Evolutionary conservation across 2,797 vertebrate genomes (phyloP).

Genomic region (Phataginus tricuspis): DNA sequence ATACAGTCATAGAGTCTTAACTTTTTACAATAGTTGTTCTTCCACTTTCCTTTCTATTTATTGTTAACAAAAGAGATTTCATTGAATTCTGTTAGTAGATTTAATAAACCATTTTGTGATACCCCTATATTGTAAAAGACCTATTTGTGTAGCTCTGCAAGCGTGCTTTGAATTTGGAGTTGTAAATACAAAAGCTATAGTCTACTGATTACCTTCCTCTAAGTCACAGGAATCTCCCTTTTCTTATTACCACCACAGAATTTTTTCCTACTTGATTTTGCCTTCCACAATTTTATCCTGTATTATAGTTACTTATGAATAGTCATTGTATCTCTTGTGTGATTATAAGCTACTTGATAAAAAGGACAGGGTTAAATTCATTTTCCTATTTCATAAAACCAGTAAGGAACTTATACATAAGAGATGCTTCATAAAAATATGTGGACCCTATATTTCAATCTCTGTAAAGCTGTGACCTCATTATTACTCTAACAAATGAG

Average conservation of each 20-base stretch:
- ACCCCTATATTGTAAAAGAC: slow-evolving; percentile 8
- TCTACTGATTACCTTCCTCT: neutral
- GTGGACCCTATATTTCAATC: neutral
- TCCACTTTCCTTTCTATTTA: neutral
- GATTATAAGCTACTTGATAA: neutral
- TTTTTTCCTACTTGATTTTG: neutral
- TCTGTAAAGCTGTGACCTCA: neutral
- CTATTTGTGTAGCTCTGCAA: slow-evolving; percentile 50
- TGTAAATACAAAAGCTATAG: neutral
- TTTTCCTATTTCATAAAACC: slow-evolving; percentile 27
- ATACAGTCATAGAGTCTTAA: slow-evolving; percentile 32
- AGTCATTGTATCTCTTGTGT: neutral
- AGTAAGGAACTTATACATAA: neutral
- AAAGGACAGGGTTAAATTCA: neutral
- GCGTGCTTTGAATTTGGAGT: slow-evolving; percentile 24
- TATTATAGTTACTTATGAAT: neutral
- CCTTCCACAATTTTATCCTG: neutral
- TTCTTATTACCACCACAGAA: neutral
- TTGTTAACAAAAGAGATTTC: slow-evolving; percentile 66
- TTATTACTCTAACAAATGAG: neutral
- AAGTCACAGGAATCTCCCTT: neutral
- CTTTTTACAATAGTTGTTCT: slow-evolving; percentile 38
- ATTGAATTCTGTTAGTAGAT: slow-evolving; percentile 24
- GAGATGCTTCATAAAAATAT: neutral
- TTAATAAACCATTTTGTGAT: slow-evolving; percentile 58